A percentile compares a stretch with the other conserved stretches of the same genome.
Conservation (phyloP, 2,797 vertebrate species). For the Distichodus sexfasciatus region DNA sequence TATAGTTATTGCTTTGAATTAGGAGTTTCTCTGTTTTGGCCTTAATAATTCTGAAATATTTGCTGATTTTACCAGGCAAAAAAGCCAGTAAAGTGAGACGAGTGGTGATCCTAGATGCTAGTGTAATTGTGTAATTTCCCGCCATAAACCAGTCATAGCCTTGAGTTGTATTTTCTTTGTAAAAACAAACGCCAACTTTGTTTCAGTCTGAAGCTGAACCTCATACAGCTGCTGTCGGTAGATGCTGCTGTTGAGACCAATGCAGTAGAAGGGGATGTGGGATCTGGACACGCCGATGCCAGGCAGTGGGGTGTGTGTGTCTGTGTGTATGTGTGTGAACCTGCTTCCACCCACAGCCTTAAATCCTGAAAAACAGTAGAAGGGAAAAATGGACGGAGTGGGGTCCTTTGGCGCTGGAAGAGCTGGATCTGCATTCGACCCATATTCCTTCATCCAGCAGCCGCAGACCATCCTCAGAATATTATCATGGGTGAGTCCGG, state of each 20-base stretch:
- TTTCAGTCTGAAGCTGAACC: background rate
- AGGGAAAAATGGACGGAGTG: conserved; percentile 88
- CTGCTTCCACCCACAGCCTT: conserved; percentile 55
- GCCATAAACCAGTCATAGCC: too few relatives aligned
- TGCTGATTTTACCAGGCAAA: too few relatives aligned
- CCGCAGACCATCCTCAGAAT: conserved; percentile 90
- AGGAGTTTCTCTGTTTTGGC: too few relatives aligned
- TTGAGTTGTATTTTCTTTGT: too few relatives aligned
- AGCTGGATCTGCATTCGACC: conserved; percentile 83
- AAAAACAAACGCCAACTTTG: too few relatives aligned
- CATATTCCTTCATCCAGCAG: conserved; percentile 83
- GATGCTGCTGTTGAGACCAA: conserved; percentile 40
- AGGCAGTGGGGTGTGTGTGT: conserved; percentile 34
- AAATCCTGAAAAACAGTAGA: conserved; percentile 52
- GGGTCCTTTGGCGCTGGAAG: conserved; percentile 92
- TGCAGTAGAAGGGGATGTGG: conserved; percentile 7
- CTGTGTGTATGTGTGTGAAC: conserved; percentile 30
- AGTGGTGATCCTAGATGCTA: too few relatives aligned
- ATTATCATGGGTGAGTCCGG: conserved; percentile 85
- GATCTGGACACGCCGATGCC: conserved; percentile 34
- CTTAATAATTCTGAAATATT: too few relatives aligned
- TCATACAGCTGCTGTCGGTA: conserved; percentile 19
- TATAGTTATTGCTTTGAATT: too few relatives aligned
- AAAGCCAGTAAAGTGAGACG: too few relatives aligned
- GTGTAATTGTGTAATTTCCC: too few relatives aligned